These are phyloP conservation scores for Gorsachius goisagi DNA, from an alignment of 2,113 vertebrate genomes.

Conservation along the genomic window DNA sequence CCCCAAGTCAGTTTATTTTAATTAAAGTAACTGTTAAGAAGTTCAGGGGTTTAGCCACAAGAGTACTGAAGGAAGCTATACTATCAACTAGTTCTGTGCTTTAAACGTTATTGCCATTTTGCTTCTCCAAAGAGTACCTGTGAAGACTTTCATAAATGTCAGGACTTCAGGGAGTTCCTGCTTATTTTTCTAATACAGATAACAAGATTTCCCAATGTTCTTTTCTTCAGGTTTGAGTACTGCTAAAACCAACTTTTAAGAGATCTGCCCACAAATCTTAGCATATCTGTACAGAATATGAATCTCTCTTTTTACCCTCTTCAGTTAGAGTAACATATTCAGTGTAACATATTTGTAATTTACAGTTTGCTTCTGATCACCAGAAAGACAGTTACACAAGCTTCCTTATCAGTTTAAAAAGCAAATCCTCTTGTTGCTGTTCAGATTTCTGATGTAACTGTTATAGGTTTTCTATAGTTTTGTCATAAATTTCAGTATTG, in stretches of 20 bases:
- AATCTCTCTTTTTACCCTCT: background rate
- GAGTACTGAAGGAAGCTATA: background rate
- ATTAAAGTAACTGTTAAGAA: background rate
- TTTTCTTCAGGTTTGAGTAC: background rate
- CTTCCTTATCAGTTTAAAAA: background rate
- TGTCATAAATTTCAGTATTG: background rate
- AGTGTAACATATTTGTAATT: background rate
- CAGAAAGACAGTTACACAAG: background rate
- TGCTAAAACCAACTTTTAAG: background rate
- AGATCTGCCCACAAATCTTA: background rate
- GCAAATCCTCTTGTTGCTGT: background rate
- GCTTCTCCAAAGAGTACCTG: background rate
- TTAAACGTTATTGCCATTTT: background rate
- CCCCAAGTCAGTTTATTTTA: background rate
- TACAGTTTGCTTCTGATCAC: background rate
- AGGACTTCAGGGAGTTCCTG: background rate
- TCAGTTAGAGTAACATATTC: background rate
- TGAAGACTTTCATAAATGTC: background rate
- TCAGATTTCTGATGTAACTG: background rate
- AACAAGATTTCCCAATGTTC: background rate
- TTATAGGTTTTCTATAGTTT: background rate
- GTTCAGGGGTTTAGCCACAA: background rate
- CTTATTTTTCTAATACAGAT: background rate
- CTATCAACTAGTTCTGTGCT: background rate
- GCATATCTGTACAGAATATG: rapidly evolving